Conservation (phyloP, 2,797 vertebrate species). For the Limnodromus scolopaceus region DNA sequence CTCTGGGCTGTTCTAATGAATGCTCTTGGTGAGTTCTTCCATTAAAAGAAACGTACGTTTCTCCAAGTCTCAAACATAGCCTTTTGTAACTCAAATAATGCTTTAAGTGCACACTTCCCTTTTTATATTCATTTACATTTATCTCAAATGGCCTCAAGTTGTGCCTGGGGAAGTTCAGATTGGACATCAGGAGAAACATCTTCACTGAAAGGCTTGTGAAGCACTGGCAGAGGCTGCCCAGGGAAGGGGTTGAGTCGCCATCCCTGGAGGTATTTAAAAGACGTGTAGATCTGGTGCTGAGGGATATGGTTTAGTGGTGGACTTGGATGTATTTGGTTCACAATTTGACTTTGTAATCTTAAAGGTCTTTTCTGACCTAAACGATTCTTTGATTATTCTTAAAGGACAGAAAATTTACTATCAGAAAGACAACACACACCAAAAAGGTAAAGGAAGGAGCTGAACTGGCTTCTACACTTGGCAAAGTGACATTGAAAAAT, state of each 20-base stretch:
- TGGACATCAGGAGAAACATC: neutral
- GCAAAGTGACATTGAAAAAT: neutral
- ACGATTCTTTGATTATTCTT: neutral
- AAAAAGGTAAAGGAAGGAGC: neutral
- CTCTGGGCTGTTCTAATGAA: neutral
- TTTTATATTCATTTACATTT: neutral
- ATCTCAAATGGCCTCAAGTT: neutral
- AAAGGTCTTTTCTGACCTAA: neutral
- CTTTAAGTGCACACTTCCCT: neutral
- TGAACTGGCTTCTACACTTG: neutral
- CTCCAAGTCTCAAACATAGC: neutral
- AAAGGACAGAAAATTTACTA: neutral
- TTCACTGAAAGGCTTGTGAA: neutral
- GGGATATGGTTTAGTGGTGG: neutral
- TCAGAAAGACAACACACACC: neutral
- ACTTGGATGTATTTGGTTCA: neutral
- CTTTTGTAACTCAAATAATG: neutral
- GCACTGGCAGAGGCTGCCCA: neutral
- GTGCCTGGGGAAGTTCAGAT: neutral
- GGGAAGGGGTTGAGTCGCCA: neutral
- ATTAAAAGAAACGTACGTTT: neutral
- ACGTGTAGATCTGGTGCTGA: neutral
- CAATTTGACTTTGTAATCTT: neutral
- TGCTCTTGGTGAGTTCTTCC: neutral
- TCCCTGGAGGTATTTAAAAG: neutral